Conservation (phyloP, 30 jellyfish, hydroid and myxozoan species). For the Cassiopea xamachana region DNA sequence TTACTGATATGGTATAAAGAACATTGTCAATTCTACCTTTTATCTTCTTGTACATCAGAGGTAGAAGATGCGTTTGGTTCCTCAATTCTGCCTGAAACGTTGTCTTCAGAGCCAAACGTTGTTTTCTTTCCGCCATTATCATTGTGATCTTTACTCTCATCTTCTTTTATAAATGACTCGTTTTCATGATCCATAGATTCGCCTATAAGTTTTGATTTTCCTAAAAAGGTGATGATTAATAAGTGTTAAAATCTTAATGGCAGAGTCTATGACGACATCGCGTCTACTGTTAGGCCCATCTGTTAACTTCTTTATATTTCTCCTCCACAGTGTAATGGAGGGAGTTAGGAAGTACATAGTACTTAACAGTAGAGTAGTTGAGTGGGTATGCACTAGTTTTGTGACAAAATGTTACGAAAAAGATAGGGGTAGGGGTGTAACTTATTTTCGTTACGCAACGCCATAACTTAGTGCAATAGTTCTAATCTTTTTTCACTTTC, state of each 20-base stretch:
- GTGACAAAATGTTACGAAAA: no score
- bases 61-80: constrained; percentile 10
- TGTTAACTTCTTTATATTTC: neutral
- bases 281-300: constrained; percentile 5
- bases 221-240: neutral
- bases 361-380: neutral
- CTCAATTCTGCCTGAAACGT: neutral
- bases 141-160: neutral
- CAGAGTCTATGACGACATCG: neutral
- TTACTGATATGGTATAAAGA: neutral
- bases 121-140: constrained; percentile 1
- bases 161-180: neutral
- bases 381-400: neutral
- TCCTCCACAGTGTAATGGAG: neutral
- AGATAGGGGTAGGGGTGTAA: neutral
- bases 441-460: neutral
- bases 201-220: neutral
- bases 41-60: constrained; percentile 12
- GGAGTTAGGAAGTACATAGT: neutral
- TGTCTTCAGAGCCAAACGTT: constrained; percentile 1
- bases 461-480: neutral
- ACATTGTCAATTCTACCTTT: neutral
- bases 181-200: neutral
- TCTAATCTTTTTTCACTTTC: neutral
- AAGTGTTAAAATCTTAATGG: neutral